phyloP scores from a whole-genome alignment of 2,888 invertebrate genomes.

The Erpobdella octoculata region DNA sequence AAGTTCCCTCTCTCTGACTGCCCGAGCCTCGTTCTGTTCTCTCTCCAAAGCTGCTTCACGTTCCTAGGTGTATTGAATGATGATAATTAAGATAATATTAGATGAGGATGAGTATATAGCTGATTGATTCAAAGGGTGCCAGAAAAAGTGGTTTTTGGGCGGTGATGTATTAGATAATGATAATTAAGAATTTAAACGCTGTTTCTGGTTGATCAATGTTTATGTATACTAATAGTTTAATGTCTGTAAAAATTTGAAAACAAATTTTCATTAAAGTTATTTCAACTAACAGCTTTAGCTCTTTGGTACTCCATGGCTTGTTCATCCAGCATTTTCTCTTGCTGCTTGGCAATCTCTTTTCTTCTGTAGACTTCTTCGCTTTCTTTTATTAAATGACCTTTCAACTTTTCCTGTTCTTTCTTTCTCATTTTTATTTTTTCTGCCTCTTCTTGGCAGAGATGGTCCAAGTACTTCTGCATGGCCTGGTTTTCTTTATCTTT shows the following conservation, averaged over 20 bases:
- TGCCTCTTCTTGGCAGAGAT: slow-evolving; percentile 50
- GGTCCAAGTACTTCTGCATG: slow-evolving; percentile 51
- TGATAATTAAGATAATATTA: too few relatives aligned
- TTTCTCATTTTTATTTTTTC: slow-evolving; percentile 44
- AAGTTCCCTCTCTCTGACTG: slow-evolving; percentile 52
- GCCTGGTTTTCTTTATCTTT: slow-evolving; percentile 52
- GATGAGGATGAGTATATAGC: too few relatives aligned
- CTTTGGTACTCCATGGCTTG: slow-evolving; percentile 51
- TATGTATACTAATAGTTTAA: too few relatives aligned
- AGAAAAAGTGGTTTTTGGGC: too few relatives aligned
- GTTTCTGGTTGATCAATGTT: too few relatives aligned
- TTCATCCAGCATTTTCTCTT: slow-evolving; percentile 48
- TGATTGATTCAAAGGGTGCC: too few relatives aligned
- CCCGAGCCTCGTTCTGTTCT: slow-evolving; percentile 48
- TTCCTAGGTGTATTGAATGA: too few relatives aligned
- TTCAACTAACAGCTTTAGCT: slow-evolving; percentile 50
- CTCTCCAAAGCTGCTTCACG: slow-evolving; percentile 48
- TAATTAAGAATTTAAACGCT: too few relatives aligned
- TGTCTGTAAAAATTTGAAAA: too few relatives aligned
- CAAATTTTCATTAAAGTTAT: not conserved
- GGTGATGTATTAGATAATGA: too few relatives aligned
- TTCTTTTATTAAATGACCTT: slow-evolving; percentile 48
- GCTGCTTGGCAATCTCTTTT: slow-evolving; percentile 46
- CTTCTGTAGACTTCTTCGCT: slow-evolving; percentile 48
- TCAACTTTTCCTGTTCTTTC: slow-evolving; percentile 40